Conservation (phyloP, 1,140 invertebrate genomes). For the Gryon sp. region DNA sequence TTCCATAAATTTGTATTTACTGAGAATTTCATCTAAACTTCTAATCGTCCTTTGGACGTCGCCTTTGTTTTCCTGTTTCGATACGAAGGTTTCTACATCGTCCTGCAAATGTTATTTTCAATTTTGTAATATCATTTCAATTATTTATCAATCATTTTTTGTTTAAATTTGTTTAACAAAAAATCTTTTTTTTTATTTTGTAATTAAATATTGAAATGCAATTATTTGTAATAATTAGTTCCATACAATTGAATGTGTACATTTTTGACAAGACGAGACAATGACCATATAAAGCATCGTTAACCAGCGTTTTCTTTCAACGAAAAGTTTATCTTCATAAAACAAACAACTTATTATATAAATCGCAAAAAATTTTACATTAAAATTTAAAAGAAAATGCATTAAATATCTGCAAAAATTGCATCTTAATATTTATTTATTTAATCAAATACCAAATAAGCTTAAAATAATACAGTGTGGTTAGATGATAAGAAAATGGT, state of each 20-base stretch:
- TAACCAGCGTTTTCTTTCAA: not conserved
- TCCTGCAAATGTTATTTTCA: slow-evolving; percentile 88
- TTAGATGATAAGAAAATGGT: too few species aligned
- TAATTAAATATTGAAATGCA: too few species aligned
- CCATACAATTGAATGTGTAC: slow-evolving; percentile 12
- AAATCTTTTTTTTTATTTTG: slow-evolving; percentile 6
- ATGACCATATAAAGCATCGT: slow-evolving; percentile 31
- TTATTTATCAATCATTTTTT: not conserved
- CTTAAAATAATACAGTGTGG: too few species aligned
- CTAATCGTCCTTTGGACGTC: slow-evolving; percentile 91
- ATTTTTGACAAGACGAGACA: slow-evolving; percentile 14
- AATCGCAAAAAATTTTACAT: not conserved
- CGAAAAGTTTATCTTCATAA: not conserved
- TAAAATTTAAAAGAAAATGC: not conserved
- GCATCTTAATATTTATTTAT: too few species aligned
- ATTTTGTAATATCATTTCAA: too few species aligned
- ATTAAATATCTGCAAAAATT: too few species aligned
- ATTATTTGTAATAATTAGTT: too few species aligned
- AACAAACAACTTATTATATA: not conserved
- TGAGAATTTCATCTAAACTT: slow-evolving; percentile 93
- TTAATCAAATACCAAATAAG: too few species aligned
- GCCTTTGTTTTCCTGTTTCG: slow-evolving; percentile 87
- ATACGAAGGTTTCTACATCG: slow-evolving; percentile 97
- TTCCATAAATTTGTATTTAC: slow-evolving; percentile 99
- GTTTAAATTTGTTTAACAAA: not conserved